These are phyloP conservation scores for Harmothoe impar DNA, from an alignment of 2,888 invertebrate genomes.

Conservation along the genomic window DNA sequence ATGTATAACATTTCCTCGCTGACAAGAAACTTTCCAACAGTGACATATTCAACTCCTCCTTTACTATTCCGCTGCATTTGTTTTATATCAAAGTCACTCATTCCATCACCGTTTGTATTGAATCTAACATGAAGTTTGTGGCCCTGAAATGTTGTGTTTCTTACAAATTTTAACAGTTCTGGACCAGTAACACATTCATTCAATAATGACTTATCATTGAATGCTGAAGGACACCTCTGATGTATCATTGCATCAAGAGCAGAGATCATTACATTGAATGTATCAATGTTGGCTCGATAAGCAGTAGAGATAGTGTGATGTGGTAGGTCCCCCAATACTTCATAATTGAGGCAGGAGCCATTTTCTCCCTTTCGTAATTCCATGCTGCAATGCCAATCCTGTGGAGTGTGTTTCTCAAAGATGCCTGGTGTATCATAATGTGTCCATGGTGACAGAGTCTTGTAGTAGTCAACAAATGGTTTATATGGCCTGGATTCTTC, in stretches of 20 bases:
- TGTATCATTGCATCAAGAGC: conserved; percentile 72
- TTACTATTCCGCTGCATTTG: conserved; percentile 69
- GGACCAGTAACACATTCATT: conserved; percentile 70
- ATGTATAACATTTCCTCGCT: background rate
- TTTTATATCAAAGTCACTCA: conserved; percentile 72
- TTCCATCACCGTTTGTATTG: conserved; percentile 73
- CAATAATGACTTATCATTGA: conserved; percentile 63
- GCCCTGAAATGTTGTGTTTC: conserved; percentile 71
- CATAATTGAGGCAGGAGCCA: background rate
- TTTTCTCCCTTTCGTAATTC: background rate
- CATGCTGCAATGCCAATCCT: background rate
- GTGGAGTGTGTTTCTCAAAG: background rate
- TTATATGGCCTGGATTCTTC: background rate
- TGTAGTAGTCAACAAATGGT: no score
- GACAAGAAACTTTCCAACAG: background rate
- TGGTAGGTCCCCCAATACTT: background rate
- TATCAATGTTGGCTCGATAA: conserved; percentile 69
- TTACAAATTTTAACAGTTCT: conserved; percentile 70
- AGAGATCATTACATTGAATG: conserved; percentile 73
- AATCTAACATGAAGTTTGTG: conserved; percentile 72
- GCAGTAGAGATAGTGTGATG: background rate
- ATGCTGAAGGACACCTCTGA: conserved; percentile 72
- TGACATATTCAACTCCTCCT: background rate
- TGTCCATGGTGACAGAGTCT: background rate
- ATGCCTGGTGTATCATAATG: background rate